phyloP scores from a whole-genome alignment of 2,113 vertebrate genomes.

The Tetrao urogallus region DNA sequence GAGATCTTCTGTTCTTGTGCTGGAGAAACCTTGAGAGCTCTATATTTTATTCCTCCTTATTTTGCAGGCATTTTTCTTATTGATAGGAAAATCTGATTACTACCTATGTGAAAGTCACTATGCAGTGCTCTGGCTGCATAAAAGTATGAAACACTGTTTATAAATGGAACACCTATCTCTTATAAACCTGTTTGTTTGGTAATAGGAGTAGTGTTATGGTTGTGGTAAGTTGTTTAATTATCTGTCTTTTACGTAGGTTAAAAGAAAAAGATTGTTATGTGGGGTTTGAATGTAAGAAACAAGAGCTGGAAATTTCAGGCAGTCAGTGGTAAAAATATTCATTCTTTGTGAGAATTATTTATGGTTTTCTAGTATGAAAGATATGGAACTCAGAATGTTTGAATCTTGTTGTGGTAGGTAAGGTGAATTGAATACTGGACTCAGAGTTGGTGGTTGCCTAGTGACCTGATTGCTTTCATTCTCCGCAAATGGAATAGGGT shows the following conservation, averaged over 20 bases:
- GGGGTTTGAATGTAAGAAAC: not conserved
- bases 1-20: not conserved
- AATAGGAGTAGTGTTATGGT: not conserved
- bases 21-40: not conserved
- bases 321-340: not conserved
- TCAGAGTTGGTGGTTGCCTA: not conserved
- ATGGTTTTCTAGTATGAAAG: constrained; percentile 9
- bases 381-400: not conserved
- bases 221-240: not conserved
- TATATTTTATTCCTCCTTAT: not conserved
- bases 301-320: not conserved
- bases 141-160: not conserved
- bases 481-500: not conserved
- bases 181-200: not conserved
- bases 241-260: not conserved
- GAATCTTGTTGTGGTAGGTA: not conserved
- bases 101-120: not conserved
- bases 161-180: not conserved
- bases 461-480: constrained; percentile 16
- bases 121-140: not conserved
- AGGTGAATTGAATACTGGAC: not conserved
- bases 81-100: not conserved
- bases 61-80: not conserved
- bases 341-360: not conserved
- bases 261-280: not conserved